These are phyloP conservation scores for Phania funesta DNA, from an alignment of 2,888 invertebrate genomes.

Conservation along the genomic window DNA sequence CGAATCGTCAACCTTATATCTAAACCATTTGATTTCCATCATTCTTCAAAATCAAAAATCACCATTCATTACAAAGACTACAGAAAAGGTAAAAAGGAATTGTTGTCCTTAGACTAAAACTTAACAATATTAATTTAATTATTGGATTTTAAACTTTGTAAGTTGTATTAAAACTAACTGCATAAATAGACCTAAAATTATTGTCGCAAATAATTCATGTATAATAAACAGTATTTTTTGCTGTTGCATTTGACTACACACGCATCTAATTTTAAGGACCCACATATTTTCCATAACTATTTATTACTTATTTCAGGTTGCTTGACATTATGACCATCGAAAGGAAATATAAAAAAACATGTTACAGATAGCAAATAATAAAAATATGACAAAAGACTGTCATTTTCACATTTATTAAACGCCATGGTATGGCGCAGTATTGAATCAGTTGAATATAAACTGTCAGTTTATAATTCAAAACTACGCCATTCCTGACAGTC, in stretches of 20 bases:
- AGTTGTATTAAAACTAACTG: no score
- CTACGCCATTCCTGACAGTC: slow-evolving; percentile 67
- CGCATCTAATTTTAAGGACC: not conserved
- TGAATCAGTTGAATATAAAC: slow-evolving; percentile 63
- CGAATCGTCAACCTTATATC: no score
- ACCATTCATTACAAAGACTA: no score
- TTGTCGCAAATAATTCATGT: no score
- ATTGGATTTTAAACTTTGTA: no score
- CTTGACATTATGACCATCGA: slow-evolving; percentile 12
- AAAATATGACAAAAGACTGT: slow-evolving; percentile 53
- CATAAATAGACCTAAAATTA: no score
- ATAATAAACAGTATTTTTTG: no score
- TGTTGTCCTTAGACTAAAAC: no score
- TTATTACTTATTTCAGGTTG: not conserved
- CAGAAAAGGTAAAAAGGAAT: no score
- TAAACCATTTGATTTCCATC: no score
- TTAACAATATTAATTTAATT: no score
- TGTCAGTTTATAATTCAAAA: slow-evolving; percentile 69
- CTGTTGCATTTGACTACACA: not conserved
- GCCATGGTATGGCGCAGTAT: slow-evolving; percentile 42
- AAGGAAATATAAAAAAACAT: not conserved
- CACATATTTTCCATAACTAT: not conserved
- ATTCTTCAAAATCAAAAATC: no score
- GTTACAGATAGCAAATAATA: not conserved
- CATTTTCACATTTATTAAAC: slow-evolving; percentile 45